Evolutionary conservation across 2,113 vertebrate genomes (phyloP), one percentile per base, ranked within the genome.

Genomic region (Eurypyga helias): DNA sequence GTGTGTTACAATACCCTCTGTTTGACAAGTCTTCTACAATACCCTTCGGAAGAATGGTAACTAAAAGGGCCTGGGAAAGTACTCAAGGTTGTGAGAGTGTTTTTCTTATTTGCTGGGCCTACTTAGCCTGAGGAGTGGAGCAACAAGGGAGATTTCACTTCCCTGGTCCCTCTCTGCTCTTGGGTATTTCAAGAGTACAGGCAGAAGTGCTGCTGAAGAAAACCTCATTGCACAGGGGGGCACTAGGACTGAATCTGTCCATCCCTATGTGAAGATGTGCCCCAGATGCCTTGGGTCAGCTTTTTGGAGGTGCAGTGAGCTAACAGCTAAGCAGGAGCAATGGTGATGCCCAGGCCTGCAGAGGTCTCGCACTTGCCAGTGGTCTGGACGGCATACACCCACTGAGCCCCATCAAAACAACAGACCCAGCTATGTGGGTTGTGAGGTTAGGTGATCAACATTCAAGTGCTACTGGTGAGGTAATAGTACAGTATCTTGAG

Each of bases 351-450:
- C 31, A 48, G 31, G n/a, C 66, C 48, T 5, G 2, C 8, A 51
- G 43, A 11, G 41, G 23, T 79, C 49, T 83, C 52, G 10, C 4
- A 5, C 3, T 41, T 29, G 31, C 28, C 2, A 2, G 31, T 45
- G 38, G 31, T 61, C 67, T 78, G 64, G 49, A 23, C 66, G 36
- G 15, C 4, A 4, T 4, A 2, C 6, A 29, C 4, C 4, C 31
- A 15, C 10, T 11, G 4, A 38, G 5, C 2, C 1, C 3, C 6
- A 6, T 15, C 4, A 19, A 5, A 88, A 80, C 26, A 61, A 34
- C 2, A 45, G 36, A 84, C 4, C 11, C 28, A 71, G 12, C 11
- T 41, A 41, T 41, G 41, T 41, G 41, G 41, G 41, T 41, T 45
- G 45, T 16, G 15, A 72, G 5, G 11, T 10, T 52, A 34, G 9